A percentile compares a stretch with the other conserved stretches of the same genome.
Evolutionary conservation across 1,140 invertebrate species (phyloP).

Genomic region (Musca domestica): DNA sequence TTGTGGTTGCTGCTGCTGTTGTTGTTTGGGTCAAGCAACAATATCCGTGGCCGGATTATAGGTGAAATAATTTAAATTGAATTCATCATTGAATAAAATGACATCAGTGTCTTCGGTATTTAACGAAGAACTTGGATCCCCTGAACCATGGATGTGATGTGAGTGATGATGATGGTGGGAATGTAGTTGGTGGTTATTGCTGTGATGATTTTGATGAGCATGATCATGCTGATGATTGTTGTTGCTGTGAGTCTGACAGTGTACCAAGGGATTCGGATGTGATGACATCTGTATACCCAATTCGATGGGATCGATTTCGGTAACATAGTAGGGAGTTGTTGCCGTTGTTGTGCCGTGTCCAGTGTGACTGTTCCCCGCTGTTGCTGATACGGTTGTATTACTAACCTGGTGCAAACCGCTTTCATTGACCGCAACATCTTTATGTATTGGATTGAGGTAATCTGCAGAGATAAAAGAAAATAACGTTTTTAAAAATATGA

Average conservation of each 20-base stretch:
- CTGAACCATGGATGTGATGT: too few relatives aligned
- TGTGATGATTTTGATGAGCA: background rate
- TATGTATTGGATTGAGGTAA: conserved; percentile 56
- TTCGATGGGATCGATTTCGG: conserved; percentile 53
- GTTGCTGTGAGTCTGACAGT: background rate
- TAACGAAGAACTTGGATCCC: conserved; percentile 32
- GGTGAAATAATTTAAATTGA: conserved; percentile 53
- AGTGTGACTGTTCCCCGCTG: background rate
- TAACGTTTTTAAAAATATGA: background rate
- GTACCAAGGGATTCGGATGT: conserved; percentile 24
- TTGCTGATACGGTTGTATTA: background rate
- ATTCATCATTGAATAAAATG: conserved; percentile 51
- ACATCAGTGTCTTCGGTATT: conserved; percentile 39
- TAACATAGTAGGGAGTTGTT: conserved; percentile 47
- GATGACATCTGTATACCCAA: conserved; percentile 51
- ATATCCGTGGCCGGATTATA: conserved; percentile 51
- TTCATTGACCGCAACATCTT: conserved; percentile 53
- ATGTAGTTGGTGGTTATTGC: background rate
- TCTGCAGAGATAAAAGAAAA: conserved; percentile 36
- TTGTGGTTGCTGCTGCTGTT: conserved; percentile 22
- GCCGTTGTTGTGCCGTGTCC: background rate
- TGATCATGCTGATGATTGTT: background rate
- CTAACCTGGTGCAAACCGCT: conserved; percentile 42
- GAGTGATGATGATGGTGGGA: background rate
- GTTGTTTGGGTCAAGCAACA: conserved; percentile 48